A percentile compares a stretch with the other conserved stretches of the same genome.
Evolutionary conservation across 2,797 vertebrate genomes (phyloP).

Genomic region (Chiloscyllium punctatum): DNA sequence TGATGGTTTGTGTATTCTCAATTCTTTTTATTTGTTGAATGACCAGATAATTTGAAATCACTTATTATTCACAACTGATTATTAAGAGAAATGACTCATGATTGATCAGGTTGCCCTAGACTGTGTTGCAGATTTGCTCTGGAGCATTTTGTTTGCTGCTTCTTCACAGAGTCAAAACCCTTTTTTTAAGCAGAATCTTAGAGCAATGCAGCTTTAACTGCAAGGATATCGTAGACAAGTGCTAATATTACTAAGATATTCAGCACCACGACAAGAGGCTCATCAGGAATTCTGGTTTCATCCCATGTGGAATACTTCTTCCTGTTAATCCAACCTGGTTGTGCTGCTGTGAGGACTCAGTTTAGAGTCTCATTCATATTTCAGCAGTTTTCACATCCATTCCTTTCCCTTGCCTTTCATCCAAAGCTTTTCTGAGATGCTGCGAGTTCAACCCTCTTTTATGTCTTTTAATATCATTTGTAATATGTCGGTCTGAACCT

Average conservation of each 20-base stretch:
- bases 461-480: not conserved
- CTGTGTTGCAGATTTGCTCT: not conserved
- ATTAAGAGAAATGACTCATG: not conserved
- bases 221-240: not conserved
- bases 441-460: not conserved
- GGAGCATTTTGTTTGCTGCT: not conserved
- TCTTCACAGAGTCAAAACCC: not conserved
- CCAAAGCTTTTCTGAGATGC: not conserved
- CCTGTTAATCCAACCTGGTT: not conserved
- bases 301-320: not conserved
- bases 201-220: not conserved
- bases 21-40: not conserved
- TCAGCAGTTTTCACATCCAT: not conserved
- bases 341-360: not conserved
- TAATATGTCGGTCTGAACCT: not conserved
- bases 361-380: not conserved
- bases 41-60: not conserved
- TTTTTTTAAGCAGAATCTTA: not conserved
- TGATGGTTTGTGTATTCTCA: not conserved
- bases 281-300: not conserved
- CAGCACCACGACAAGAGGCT: not conserved
- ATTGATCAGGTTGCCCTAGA: not conserved
- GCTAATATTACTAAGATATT: not conserved
- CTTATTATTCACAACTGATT: not conserved
- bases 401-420: not conserved